Base-by-base conservation (phyloP, 2,888 invertebrate species). In the Eristalis pertinax region DNA sequence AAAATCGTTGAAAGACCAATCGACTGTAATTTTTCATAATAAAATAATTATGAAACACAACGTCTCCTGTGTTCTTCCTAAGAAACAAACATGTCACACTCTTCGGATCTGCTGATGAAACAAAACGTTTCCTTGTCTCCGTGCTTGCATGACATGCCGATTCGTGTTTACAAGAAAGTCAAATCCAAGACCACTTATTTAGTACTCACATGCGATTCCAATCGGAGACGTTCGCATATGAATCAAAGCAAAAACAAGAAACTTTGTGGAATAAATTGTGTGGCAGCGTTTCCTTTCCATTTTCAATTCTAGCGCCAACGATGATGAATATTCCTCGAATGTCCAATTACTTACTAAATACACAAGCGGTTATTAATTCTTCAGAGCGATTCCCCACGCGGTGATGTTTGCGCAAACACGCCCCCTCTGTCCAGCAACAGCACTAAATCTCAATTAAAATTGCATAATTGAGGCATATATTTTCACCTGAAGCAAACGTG, bases 391-490 rank as follows among this genome's bases (percentile, higher is more conserved):
- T 70, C 19, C 38, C 65, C 41, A 43, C 43, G 24, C 41, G 41
- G 5, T 35, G 29, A 67, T 80, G 69, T 73, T 85, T 67, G 75
- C 70, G 32, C 29, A 65, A 67, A 63, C 41, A 72, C 63, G 22
- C 75, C 63, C 64, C 43, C 24, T 24, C 58, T 41, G 19, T 56
- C 43, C 43, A 50, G n/a, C 41, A 7, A 13, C 41, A 50, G 22
- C 69, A 86, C 73, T 82, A 73, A 82, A 86, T 83, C 83, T 83
- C 78, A 74, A 86, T 83, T 83, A 82, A 86, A 86, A 70, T 86
- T 78, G 69, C 77, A 86, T 86, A 86, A 83, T 86, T 78, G 64
- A 75, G 24, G 67, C 74, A 83, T 67, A 78, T 64, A 63, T 83
- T 86, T 70, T 83, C 78, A 83, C 83, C 78, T 86, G 58, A 35